Base-by-base conservation (phyloP, 2,888 invertebrate genomes). In the Tinea pellionella region DNA sequence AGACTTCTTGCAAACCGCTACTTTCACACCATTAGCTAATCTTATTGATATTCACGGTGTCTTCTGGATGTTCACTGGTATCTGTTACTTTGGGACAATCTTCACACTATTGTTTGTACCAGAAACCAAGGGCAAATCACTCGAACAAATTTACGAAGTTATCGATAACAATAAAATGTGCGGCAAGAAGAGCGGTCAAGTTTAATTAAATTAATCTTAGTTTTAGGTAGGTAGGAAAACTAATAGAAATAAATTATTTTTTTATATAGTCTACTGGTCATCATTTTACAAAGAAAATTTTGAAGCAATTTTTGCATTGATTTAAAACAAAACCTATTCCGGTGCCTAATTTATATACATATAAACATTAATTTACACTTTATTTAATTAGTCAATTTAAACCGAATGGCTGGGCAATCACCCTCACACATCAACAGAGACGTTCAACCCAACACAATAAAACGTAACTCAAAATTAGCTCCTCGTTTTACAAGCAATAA, bases 401-500 rank as follows among this genome's bases (percentile, higher is more conserved):
- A 37, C 9, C n/a, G 37, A 37, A 37, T 37, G 37, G 9, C 9
- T 37, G 9, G 11, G 37, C 37, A 37, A 37, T 47, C 15, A 18
- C n/a, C 53, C 53, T 53, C 24, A 24, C 57, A 32, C 32, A 16
- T 57, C 57, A 57, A 19, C 7, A 9, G 16, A 57, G 29, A 30
- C 78, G 79, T 80, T 83, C 81, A 80, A 74, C 76, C 75, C 79
- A 82, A 85, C 80, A 83, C 78, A 84, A 85, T 87, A 85, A 84
- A 86, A 80, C 73, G 79, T 76, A 75, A 78, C 82, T 83, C 76
- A 73, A 81, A 85, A 86, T 86, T 87, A 86, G 84, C 85, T 81
- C 68, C 77, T 80, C 85, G 83, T 79, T 85, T 86, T 87, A 85
- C 85, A 82, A 80, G 80, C 80, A 85, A 84, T 85, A 82, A 85